Evolutionary conservation across 1,140 invertebrate genomes (phyloP).

Genomic region (Rhysida immarginata): DNA sequence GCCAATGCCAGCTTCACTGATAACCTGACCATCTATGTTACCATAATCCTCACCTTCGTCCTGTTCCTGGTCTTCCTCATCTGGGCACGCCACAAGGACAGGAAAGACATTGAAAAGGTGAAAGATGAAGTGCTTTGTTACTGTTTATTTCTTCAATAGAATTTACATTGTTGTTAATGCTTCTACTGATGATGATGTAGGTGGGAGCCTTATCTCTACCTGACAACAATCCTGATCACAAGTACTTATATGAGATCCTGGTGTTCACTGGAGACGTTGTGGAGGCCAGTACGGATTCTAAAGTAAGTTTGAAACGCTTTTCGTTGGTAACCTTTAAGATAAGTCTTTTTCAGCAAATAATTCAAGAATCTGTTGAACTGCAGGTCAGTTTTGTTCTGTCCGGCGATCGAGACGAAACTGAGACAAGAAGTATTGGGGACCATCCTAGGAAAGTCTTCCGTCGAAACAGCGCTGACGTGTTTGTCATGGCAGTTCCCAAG

Average conservation of each 20-base stretch:
- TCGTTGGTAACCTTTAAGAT: too few relatives aligned
- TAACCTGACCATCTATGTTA: constrained; percentile 39
- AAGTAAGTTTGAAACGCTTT: too few relatives aligned
- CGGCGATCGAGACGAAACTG: neutral
- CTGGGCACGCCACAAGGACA: constrained; percentile 35
- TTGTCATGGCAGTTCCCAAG: neutral
- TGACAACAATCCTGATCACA: neutral
- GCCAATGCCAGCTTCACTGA: constrained; percentile 35
- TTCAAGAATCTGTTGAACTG: too few relatives aligned
- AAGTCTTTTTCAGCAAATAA: too few relatives aligned
- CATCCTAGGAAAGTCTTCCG: constrained; percentile 13
- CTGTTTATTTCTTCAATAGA: neutral
- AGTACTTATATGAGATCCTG: neutral
- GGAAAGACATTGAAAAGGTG: constrained; percentile 24
- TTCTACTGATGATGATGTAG: neutral
- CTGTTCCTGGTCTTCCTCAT: constrained; percentile 33
- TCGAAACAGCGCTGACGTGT: neutral
- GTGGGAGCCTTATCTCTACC: neutral
- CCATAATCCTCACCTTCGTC: constrained; percentile 32
- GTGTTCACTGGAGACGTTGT: neutral
- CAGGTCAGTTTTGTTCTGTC: neutral
- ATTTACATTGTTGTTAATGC: neutral
- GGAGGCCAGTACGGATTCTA: too few relatives aligned
- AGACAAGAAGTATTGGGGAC: constrained; percentile 11
- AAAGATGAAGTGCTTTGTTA: too few relatives aligned